Percentiles rank a stretch among this genome's conserved stretches.
Evolutionary conservation across 2,113 vertebrate species (phyloP).

Genomic region (Chaetodon auriga): DNA sequence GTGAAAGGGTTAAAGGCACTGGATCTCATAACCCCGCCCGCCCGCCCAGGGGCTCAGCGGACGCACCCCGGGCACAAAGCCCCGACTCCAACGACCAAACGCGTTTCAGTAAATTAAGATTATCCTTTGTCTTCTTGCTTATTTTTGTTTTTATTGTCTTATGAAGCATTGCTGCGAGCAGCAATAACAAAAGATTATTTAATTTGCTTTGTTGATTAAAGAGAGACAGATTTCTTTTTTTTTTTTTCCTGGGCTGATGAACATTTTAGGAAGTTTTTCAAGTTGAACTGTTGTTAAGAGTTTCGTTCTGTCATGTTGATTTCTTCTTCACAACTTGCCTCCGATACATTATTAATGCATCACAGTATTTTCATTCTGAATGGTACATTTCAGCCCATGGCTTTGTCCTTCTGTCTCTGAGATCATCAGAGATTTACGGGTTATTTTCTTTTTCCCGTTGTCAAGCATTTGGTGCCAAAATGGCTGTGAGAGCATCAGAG

Average conservation of each 20-base stretch:
- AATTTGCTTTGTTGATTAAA: slow-evolving; percentile 84
- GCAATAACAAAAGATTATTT: slow-evolving; percentile 92
- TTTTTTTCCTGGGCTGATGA: slow-evolving; percentile 51
- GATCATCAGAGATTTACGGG: neutral
- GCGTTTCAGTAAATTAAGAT: slow-evolving; percentile 89
- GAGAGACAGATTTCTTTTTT: slow-evolving; percentile 76
- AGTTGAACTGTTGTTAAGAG: slow-evolving; percentile 47
- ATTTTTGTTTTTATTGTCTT: slow-evolving; percentile 82
- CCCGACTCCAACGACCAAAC: slow-evolving; percentile 51
- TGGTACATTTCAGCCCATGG: neutral
- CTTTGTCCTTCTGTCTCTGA: slow-evolving; percentile 66
- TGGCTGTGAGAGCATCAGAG: slow-evolving; percentile 17
- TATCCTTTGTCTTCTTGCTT: slow-evolving; percentile 72
- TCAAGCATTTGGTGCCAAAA: slow-evolving; percentile 56
- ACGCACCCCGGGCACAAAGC: slow-evolving; percentile 26
- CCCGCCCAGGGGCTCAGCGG: slow-evolving; percentile 10
- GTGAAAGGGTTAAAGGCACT: slow-evolving; percentile 52
- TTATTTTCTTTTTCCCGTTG: slow-evolving; percentile 1
- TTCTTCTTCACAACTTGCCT: slow-evolving; percentile 39
- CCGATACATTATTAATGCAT: slow-evolving; percentile 31
- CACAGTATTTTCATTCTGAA: slow-evolving; percentile 23
- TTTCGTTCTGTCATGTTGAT: slow-evolving; percentile 41
- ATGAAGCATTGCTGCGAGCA: slow-evolving; percentile 93
- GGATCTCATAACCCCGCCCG: slow-evolving; percentile 38
- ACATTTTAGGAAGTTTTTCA: slow-evolving; percentile 43